These are phyloP conservation scores for Chironomus striatipennis DNA, from an alignment of 1,140 invertebrate genomes.

Conservation along the genomic window DNA sequence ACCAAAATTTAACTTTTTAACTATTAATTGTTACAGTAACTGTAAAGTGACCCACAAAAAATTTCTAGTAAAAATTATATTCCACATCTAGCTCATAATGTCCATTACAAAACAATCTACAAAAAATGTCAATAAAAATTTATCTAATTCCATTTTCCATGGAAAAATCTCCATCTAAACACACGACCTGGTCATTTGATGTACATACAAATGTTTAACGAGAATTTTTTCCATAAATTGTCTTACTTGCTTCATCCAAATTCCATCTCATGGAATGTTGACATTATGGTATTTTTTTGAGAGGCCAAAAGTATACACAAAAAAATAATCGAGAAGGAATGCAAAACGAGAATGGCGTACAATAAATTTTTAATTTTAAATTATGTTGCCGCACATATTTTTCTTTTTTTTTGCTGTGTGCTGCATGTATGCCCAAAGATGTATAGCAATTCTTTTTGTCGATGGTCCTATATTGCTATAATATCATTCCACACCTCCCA, in stretches of 20 bases:
- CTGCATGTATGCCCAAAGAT: neutral
- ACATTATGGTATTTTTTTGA: too few species aligned
- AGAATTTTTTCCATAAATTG: neutral
- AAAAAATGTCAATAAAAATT: too few species aligned
- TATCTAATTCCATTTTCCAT: too few species aligned
- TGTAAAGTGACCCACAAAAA: too few species aligned
- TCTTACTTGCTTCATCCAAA: neutral
- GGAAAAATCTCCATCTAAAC: too few species aligned
- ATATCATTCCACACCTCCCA: neutral
- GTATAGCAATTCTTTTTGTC: neutral
- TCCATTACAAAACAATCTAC: too few species aligned
- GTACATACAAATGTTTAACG: neutral
- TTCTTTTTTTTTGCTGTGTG: neutral
- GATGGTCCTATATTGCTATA: neutral
- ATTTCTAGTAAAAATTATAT: too few species aligned
- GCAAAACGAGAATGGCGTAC: neutral
- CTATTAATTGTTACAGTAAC: too few species aligned
- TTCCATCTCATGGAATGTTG: neutral
- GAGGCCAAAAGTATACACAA: neutral
- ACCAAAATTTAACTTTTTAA: too few species aligned
- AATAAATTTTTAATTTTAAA: constrained; percentile 23
- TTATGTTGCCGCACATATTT: constrained; percentile 21
- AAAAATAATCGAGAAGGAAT: neutral
- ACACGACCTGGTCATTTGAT: too few species aligned
- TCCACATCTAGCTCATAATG: too few species aligned